phyloP scores from a whole-genome alignment of 2,888 invertebrate genomes.

The Drosophila paramelanica region DNA sequence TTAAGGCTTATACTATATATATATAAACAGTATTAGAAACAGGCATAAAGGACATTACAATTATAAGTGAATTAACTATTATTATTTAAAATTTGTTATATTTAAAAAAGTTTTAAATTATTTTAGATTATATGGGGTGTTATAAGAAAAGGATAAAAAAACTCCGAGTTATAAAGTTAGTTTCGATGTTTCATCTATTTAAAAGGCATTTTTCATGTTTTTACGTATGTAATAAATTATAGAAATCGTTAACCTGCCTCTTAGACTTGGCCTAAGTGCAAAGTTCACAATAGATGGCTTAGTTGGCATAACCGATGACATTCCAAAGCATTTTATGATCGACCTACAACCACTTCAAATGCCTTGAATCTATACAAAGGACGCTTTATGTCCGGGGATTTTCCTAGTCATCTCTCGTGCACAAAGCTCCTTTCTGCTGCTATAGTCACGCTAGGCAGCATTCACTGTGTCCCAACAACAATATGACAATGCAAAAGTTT shows the following conservation, averaged over 20 bases:
- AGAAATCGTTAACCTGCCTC: constrained; percentile 3
- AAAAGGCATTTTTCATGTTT: neutral
- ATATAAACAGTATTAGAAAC: too few species aligned
- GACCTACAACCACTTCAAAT: constrained; percentile 12
- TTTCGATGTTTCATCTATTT: neutral
- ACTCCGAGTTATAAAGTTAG: too few species aligned
- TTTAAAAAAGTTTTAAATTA: too few species aligned
- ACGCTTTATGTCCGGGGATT: constrained; percentile 11
- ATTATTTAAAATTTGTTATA: too few species aligned
- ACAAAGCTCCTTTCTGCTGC: constrained; percentile 6
- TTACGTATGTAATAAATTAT: constrained; percentile 14
- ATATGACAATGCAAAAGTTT: constrained; percentile 70
- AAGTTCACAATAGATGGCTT: constrained; percentile 13
- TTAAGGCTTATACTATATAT: too few species aligned
- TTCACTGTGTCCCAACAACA: constrained; percentile 48
- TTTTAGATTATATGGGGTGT: too few species aligned
- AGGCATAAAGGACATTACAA: too few species aligned
- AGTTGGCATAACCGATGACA: constrained; percentile 30
- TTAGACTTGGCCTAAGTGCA: constrained; percentile 11
- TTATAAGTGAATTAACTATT: too few species aligned
- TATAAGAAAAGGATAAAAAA: too few species aligned
- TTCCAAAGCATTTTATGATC: constrained; percentile 7
- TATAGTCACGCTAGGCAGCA: constrained; percentile 54
- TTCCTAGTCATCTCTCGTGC: constrained; percentile 24
- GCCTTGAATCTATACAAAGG: constrained; percentile 19